phyloP scores from a whole-genome alignment of 1,140 invertebrate species.

The Caerostris darwini region DNA sequence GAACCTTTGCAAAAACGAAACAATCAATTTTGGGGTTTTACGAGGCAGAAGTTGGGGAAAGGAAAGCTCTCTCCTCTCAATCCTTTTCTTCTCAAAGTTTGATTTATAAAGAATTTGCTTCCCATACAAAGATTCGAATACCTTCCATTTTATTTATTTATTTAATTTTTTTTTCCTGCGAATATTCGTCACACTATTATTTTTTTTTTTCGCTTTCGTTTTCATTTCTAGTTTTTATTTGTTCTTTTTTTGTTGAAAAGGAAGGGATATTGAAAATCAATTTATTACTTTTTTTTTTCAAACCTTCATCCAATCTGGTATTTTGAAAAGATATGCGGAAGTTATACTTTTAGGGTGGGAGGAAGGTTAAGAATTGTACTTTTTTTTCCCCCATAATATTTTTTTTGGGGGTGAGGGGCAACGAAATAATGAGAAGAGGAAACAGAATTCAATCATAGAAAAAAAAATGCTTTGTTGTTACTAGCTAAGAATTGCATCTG shows the following conservation, averaged over 20 bases:
- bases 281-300: constrained; percentile 37
- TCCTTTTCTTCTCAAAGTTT: background rate
- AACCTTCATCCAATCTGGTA: constrained; percentile 12
- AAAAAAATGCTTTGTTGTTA: constrained; percentile 19
- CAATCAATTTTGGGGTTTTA: constrained; percentile 65
- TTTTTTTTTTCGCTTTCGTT: background rate
- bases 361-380: background rate
- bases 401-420: background rate
- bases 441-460: constrained; percentile 35
- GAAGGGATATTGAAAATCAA: constrained; percentile 69
- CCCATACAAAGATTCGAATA: background rate
- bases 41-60: background rate
- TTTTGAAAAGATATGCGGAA: constrained; percentile 59
- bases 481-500: background rate
- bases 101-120: constrained; percentile 18
- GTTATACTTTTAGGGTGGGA: constrained; percentile 37
- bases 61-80: background rate
- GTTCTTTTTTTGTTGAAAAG: constrained; percentile 10
- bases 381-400: background rate
- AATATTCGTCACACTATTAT: constrained; percentile 1
- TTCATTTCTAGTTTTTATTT: constrained; percentile 30
- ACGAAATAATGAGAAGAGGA: background rate
- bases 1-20: constrained; percentile 49
- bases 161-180: background rate
- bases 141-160: too few species aligned